Evolutionary conservation across 2,888 invertebrate species (phyloP), one percentile per base, ranked within the genome.

Genomic region (Cosmorhoe ocellata): DNA sequence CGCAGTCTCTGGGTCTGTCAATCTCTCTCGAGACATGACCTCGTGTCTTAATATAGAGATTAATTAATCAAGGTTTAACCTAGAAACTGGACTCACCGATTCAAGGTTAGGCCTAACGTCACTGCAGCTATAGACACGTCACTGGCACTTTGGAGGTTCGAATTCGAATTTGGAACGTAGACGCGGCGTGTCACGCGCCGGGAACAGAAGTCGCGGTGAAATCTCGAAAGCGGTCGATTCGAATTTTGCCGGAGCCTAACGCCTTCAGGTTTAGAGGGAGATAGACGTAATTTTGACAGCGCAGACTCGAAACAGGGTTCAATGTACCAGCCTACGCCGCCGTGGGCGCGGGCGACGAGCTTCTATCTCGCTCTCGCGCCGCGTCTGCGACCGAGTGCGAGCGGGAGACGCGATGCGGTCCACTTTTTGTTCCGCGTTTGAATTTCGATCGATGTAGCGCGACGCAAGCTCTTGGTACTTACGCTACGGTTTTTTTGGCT

Each of bases 401-500:
- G 62, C 28, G 72, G 72, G 76, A 77, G 51, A 67, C 34, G 48
- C 52, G 59, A 53, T 59, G 61, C 75, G 80, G 79, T 77, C 80
- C 75, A 85, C 87, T 87, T 88, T 87, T 87, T 88, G 83, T 79
- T 76, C 74, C 67, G 77, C 81, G 79, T 80, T 77, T 81, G 84
- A 86, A 86, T 87, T 86, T 82, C 80, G 86, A 86, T 84, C 84
- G 80, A 77, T 83, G 76, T 79, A 81, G 69, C 64, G 70, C 79
- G 79, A 64, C 68, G 57, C 56, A 56, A 53, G 37, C 58, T 77
- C 69, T 86, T 86, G 84, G 63, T 81, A 78, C 77, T 85, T 78
- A 64, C 41, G 44, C 59, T 66, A 18, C 18, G 18, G 2, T 66
- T 66, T 65, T 56, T 61, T 59, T 59, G 51, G 51, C 26, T 26